Evolutionary conservation across 2,797 vertebrate species (phyloP).

Genomic region (Argyrosomus regius): DNA sequence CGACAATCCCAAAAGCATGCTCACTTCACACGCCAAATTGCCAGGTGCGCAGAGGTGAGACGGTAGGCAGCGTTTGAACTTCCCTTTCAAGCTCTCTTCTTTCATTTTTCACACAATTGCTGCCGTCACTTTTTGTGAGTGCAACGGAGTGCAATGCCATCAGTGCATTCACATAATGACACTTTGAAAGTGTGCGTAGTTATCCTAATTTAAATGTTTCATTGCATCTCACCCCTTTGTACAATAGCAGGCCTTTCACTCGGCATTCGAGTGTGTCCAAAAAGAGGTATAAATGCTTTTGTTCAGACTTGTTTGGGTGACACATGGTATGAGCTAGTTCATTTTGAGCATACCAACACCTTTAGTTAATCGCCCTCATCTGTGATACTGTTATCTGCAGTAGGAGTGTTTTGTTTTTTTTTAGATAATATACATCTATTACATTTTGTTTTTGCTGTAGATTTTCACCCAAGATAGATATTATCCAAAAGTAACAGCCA

Average conservation of each 20-base stretch:
- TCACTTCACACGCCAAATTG: neutral
- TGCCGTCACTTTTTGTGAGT: constrained; percentile 1
- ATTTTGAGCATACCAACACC: constrained; percentile 12
- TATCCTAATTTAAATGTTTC: neutral
- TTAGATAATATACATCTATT: neutral
- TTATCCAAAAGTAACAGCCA: neutral
- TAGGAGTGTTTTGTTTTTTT: neutral
- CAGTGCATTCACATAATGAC: neutral
- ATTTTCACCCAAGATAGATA: neutral
- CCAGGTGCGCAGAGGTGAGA: constrained; percentile 20
- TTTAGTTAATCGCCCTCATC: constrained; percentile 3
- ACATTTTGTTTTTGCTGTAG: neutral
- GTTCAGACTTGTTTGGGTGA: neutral
- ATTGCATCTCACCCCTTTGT: neutral
- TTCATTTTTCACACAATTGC: constrained; percentile 14
- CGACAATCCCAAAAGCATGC: neutral
- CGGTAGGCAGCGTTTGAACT: neutral
- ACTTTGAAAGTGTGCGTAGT: constrained; percentile 5
- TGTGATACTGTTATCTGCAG: neutral
- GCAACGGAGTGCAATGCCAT: neutral
- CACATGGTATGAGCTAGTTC: neutral
- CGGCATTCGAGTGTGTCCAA: neutral
- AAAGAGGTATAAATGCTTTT: constrained; percentile 19
- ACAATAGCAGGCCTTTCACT: neutral
- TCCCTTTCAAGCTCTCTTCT: constrained; percentile 15